Conservation (phyloP, 2,888 invertebrate genomes). For the Spodoptera exigua region DNA sequence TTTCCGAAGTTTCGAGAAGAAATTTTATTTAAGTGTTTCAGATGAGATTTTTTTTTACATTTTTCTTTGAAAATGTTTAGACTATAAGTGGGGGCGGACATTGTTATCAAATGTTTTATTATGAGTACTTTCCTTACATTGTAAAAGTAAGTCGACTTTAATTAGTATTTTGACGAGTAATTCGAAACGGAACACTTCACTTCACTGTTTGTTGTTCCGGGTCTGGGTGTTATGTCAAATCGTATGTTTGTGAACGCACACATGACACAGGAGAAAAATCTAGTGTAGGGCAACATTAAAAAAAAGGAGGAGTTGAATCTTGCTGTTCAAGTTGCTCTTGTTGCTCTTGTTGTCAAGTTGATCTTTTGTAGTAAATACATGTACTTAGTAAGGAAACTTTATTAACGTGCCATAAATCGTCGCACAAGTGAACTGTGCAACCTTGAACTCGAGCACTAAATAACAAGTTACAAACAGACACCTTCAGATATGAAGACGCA, state of each 20-base stretch:
- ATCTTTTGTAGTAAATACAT: too few species aligned
- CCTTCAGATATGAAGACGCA: conserved; percentile 52
- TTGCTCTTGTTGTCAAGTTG: too few species aligned
- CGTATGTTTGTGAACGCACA: too few species aligned
- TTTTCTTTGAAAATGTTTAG: conserved; percentile 1
- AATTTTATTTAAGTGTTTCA: conserved; percentile 40
- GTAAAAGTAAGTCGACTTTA: too few species aligned
- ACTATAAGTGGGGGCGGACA: neutral
- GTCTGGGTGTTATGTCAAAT: too few species aligned
- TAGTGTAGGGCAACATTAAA: too few species aligned
- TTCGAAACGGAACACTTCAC: too few species aligned
- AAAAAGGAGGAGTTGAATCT: too few species aligned
- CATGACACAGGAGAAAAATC: too few species aligned
- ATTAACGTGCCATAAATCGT: conserved; percentile 21
- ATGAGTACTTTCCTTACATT: neutral
- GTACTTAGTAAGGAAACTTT: neutral
- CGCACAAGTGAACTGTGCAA: conserved; percentile 1
- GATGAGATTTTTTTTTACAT: conserved; percentile 8
- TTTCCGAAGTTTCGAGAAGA: conserved; percentile 22
- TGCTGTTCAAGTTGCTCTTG: too few species aligned
- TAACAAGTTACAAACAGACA: conserved; percentile 46
- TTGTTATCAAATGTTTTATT: neutral
- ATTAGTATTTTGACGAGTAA: too few species aligned
- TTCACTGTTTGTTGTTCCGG: too few species aligned
- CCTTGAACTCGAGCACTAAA: conserved; percentile 32